Evolutionary conservation across 2,797 vertebrate genomes (phyloP).

Genomic region (Gorsachius magnificus): DNA sequence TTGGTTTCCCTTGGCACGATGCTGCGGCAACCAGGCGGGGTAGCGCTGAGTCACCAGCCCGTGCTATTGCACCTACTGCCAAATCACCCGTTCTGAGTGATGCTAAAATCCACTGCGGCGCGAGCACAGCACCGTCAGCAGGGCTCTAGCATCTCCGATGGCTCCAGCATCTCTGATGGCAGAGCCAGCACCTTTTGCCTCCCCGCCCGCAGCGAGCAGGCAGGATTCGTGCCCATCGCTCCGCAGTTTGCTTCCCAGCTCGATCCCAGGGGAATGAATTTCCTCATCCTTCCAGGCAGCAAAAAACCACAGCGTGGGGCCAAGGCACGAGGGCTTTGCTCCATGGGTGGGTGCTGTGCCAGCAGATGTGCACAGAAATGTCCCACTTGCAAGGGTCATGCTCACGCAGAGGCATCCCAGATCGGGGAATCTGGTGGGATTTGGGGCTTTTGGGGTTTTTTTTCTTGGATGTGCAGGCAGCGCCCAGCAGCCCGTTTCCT

Average conservation of each 20-base stretch:
- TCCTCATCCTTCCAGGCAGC: neutral
- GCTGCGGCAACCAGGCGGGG: neutral
- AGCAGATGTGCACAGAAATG: neutral
- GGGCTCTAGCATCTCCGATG: neutral
- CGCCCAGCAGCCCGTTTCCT: neutral
- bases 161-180: neutral
- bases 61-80: neutral
- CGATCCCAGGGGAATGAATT: neutral
- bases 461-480: neutral
- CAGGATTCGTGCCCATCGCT: neutral
- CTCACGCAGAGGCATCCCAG: neutral
- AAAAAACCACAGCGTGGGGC: fast-evolving
- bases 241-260: neutral
- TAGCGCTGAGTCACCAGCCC: neutral
- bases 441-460: neutral
- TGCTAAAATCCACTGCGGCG: neutral
- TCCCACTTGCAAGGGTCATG: neutral
- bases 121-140: neutral
- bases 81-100: neutral
- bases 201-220: neutral
- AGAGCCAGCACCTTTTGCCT: neutral
- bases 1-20: neutral
- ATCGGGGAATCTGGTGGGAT: fast-evolving
- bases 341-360: neutral
- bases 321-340: neutral